Evolutionary conservation across 30 jellyfish, hydroid and myxozoan species (phyloP), one percentile per base, ranked within the genome.

Genomic region (Aurelia sp.): DNA sequence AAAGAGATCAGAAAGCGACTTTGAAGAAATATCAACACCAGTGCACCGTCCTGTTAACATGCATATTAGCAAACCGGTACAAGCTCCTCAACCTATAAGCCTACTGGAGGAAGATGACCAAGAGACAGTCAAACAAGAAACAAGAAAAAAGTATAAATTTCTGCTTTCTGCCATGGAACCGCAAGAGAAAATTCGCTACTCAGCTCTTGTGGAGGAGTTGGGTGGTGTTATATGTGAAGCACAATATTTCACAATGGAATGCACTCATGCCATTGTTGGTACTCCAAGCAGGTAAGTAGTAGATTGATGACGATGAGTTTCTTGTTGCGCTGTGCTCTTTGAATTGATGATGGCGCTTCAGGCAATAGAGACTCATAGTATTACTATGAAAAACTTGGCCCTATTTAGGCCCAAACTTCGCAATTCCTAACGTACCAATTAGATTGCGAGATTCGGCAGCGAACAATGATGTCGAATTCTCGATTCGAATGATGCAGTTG

Each of bases 221-320:
- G 99, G 98, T 37, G 99, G 99, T 3, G 72, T 55, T 4, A 72
- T 91, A 15, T 83, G 89, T 44, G 99, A 95, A 44, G 86, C 95
- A 30, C 89, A 76, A 79, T 81, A 81, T 71, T 95, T 88, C 88
- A 72, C 86, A 2, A 30, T 84, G 27, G 96, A 88, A 53, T 95
- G 99, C 86, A 84, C 98, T 13, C 99, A 95, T 75, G 97, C 86
- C 40, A 66, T 95, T n/a, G 94, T 91, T 62, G 96, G 97, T 12
- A 82, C 86, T n/a, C 97, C 99, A 12, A 95, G 61, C 90, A 44
- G 55, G 55, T 44, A 44, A 4, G 71, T 9, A 66, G 71, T 9
- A 66, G 37, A n/a, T n/a, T n/a, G n/a, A n/a, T n/a, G n/a, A n/a
- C n/a, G n/a, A n/a, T n/a, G n/a, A n/a, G n/a, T n/a, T n/a, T n/a